These are phyloP conservation scores for Aptenodytes patagonicus DNA, from an alignment of 2,113 vertebrate species.

Conservation along the genomic window DNA sequence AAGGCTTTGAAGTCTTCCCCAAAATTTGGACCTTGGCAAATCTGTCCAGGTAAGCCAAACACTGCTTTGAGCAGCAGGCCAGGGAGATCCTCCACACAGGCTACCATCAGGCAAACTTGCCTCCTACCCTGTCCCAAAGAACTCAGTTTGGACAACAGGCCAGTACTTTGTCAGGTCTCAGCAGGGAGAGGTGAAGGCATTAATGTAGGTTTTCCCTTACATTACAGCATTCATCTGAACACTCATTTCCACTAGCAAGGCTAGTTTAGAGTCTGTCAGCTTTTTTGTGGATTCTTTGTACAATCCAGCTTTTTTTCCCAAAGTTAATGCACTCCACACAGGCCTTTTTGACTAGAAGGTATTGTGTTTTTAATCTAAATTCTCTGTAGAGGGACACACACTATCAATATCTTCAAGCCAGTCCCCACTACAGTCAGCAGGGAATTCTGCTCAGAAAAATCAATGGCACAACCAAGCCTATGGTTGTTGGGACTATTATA, in stretches of 20 bases:
- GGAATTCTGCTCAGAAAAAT: conserved; percentile 20
- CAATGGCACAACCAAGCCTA: background rate
- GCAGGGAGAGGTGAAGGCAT: background rate
- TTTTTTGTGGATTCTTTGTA: background rate
- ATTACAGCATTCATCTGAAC: background rate
- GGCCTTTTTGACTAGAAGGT: background rate
- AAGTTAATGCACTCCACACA: background rate
- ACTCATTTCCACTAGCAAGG: background rate
- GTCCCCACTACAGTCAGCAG: background rate
- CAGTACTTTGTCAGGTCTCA: background rate
- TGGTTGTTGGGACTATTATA: background rate
- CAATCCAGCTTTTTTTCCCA: background rate
- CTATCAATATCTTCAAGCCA: background rate
- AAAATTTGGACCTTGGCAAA: background rate
- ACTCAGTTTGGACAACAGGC: background rate
- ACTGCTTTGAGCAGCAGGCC: background rate
- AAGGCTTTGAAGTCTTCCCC: background rate
- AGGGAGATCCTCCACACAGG: background rate
- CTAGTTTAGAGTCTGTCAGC: background rate
- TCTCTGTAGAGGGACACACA: background rate
- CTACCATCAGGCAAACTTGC: background rate
- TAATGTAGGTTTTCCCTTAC: background rate
- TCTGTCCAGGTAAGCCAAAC: background rate
- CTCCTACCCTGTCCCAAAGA: background rate
- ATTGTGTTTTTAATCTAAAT: background rate